Conservation (phyloP, 2,797 vertebrate genomes). For the Gobionotothen gibberifrons region DNA sequence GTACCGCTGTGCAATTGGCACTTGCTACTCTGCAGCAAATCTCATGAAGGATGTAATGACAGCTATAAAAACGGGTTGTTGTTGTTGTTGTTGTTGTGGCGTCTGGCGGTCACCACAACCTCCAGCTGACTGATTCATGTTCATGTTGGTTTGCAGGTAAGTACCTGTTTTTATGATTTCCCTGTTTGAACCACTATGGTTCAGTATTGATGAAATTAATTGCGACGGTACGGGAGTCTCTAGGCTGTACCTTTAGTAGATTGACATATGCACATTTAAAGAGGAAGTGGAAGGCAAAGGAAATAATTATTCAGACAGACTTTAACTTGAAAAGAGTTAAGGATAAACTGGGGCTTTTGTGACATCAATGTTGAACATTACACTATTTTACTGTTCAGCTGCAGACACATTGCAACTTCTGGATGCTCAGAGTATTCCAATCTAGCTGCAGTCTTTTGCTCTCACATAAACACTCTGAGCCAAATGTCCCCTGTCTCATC, state of each 20-base stretch:
- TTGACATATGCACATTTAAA: not conserved
- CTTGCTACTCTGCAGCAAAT: not conserved
- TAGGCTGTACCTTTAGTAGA: not conserved
- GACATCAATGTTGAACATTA: not conserved
- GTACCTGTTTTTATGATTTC: not conserved
- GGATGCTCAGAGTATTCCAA: not conserved
- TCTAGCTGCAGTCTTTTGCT: conserved; percentile 5
- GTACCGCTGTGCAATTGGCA: not conserved
- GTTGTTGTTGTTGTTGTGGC: not conserved
- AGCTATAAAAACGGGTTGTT: not conserved
- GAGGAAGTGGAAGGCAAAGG: too few relatives aligned
- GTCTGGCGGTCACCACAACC: conserved; percentile 35
- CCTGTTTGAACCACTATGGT: too few relatives aligned
- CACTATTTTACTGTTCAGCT: not conserved
- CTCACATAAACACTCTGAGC: not conserved
- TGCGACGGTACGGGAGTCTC: not conserved
- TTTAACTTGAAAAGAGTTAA: not conserved
- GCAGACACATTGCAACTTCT: not conserved
- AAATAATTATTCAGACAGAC: not conserved
- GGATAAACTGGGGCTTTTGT: not conserved
- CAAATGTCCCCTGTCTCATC: not conserved
- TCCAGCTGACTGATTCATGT: not conserved
- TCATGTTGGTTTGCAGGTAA: not conserved
- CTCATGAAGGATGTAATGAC: not conserved
- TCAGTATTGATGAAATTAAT: too few relatives aligned